Base-by-base conservation (phyloP, 2,113 vertebrate genomes). In the Platichthys flesus region DNA sequence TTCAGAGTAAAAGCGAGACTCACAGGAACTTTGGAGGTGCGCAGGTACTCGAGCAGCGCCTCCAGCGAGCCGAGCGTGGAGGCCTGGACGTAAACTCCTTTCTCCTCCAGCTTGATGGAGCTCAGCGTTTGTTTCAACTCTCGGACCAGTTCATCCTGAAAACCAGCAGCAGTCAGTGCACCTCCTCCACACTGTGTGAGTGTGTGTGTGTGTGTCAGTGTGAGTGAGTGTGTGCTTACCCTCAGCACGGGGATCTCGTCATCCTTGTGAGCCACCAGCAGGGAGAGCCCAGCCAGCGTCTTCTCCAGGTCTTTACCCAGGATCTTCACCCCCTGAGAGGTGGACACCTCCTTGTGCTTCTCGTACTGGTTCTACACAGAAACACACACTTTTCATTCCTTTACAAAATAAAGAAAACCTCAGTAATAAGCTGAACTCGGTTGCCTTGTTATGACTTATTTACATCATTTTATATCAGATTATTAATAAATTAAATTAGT, bases 251-350 rank as follows among this genome's bases (percentile, higher is more conserved):
- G 95, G 67, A 99, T 51, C 93, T 99, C 98, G 81, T 99, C 98
- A 0, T 99, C 98, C 79, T 94, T 96, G 79, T 96, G 87, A 21
- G 98, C 98, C 78, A 99, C 98, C 1, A 99, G 94, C 76, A 99
- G 85, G 0, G 98, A 98, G 79, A 99, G 95, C 23, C 98, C 98
- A 2, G 98, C 98, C 81, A 99, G 49, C 0, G 98, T 91, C 90
- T 99, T 99, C 86, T 99, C 98, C 90, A 99, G 88, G 81, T 99
- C 98, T 75, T 99, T 99, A 2, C 97, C 98, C 75, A 99, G 95
- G 84, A 99, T 98, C 94, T 99, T 99, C 52, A 99, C 98, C 0
- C 98, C 98, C 87, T 99, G 98, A 74, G 98, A 94, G 59, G 97
- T 97, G 20, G 90, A 90, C 1, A 99, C 97, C 82, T 98, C 98